These are phyloP conservation scores for Osmoderma eremita DNA, from an alignment of 2,888 invertebrate species.

Conservation along the genomic window DNA sequence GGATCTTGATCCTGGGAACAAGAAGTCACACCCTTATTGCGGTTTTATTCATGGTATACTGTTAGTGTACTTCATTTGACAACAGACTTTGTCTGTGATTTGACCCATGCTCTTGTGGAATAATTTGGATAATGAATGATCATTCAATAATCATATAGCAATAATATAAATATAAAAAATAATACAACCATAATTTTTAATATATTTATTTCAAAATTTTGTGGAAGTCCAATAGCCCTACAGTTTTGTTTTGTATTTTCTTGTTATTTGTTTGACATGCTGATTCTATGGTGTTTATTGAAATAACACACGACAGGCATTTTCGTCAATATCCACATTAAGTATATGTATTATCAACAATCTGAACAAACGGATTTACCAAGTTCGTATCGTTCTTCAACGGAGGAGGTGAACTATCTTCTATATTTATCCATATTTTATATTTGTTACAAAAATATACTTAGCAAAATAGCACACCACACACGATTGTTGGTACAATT, in stretches of 20 bases:
- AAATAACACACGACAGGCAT: slow-evolving; percentile 36
- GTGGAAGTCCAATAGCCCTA: slow-evolving; percentile 66
- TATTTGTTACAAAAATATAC: slow-evolving; percentile 60
- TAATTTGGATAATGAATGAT: too few relatives aligned
- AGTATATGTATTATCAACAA: slow-evolving; percentile 5
- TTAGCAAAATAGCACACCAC: slow-evolving; percentile 61
- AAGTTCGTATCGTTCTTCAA: slow-evolving; percentile 31
- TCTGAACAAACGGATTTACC: slow-evolving; percentile 6
- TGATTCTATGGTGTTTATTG: slow-evolving; percentile 58
- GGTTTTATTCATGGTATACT: too few relatives aligned
- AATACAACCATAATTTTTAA: slow-evolving; percentile 53
- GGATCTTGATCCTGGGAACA: too few relatives aligned
- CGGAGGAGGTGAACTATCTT: slow-evolving; percentile 59
- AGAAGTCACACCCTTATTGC: too few relatives aligned
- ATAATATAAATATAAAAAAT: slow-evolving; percentile 3
- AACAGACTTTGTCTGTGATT: too few relatives aligned
- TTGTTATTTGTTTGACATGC: slow-evolving; percentile 55
- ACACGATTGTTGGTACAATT: slow-evolving; percentile 48
- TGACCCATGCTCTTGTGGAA: too few relatives aligned
- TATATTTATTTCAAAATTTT: slow-evolving; percentile 65
- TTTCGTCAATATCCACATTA: slow-evolving; percentile 25
- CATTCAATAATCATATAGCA: too few relatives aligned
- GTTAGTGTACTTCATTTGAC: too few relatives aligned
- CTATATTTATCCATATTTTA: slow-evolving; percentile 53
- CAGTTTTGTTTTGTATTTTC: slow-evolving; percentile 56